phyloP scores from a whole-genome alignment of 2,113 vertebrate species.

The Serilophus lunatus region DNA sequence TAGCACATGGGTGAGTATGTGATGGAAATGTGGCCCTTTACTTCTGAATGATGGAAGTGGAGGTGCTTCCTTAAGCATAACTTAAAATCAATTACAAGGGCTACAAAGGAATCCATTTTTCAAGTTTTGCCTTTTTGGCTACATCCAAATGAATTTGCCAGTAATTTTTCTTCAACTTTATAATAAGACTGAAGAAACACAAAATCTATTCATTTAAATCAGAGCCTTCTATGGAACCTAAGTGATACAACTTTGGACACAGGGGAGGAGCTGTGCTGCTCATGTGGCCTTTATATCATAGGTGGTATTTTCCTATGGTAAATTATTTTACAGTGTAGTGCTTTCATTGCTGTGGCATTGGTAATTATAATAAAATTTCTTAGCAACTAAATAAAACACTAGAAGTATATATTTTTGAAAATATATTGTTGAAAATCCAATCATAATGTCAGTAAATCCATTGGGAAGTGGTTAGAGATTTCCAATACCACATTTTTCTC shows the following conservation, averaged over 20 bases:
- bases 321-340: neutral
- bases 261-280: neutral
- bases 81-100: neutral
- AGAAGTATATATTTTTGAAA: neutral
- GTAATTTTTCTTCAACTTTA: neutral
- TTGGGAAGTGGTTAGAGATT: neutral
- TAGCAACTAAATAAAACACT: neutral
- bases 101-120: neutral
- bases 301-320: neutral
- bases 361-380: neutral
- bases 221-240: neutral
- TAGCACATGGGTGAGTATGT: neutral
- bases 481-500: neutral
- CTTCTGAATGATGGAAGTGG: neutral
- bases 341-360: neutral
- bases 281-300: neutral
- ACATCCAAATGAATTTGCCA: neutral
- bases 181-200: neutral
- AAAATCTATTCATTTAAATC: neutral
- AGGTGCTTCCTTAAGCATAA: neutral
- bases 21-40: neutral
- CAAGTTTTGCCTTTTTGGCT: neutral
- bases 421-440: neutral
- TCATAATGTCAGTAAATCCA: accelerated
- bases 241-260: neutral